Evolutionary conservation across 2,888 invertebrate species (phyloP).

Genomic region (Andrena praecox): DNA sequence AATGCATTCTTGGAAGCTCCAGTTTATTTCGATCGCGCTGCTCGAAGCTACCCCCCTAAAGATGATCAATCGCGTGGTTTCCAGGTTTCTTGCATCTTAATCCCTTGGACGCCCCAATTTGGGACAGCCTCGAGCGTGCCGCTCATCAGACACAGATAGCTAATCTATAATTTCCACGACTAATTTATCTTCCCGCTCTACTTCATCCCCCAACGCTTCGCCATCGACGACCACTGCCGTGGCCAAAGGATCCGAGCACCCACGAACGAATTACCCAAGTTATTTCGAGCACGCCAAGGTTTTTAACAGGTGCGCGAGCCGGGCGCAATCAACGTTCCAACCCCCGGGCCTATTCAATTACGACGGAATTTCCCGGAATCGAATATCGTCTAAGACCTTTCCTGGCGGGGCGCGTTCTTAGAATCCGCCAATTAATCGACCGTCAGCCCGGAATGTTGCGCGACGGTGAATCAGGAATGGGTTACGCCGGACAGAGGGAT

Average conservation of each 20-base stretch:
- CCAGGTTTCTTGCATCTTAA: too few relatives aligned
- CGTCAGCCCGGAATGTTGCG: slow-evolving; percentile 59
- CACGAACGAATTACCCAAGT: slow-evolving; percentile 28
- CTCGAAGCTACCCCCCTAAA: too few relatives aligned
- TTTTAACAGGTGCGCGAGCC: slow-evolving; percentile 38
- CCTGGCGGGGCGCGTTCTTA: slow-evolving; percentile 45
- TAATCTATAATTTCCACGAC: too few relatives aligned
- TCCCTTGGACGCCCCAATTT: too few relatives aligned
- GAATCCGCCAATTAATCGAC: slow-evolving; percentile 67
- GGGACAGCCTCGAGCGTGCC: too few relatives aligned
- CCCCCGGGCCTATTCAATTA: slow-evolving; percentile 42
- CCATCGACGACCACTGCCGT: background rate
- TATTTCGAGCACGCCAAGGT: slow-evolving; percentile 25
- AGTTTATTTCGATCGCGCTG: too few relatives aligned
- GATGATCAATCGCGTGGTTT: too few relatives aligned
- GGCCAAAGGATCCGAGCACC: background rate
- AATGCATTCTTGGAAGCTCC: too few relatives aligned
- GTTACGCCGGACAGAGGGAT: slow-evolving; percentile 56
- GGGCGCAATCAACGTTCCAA: slow-evolving; percentile 46
- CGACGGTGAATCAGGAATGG: slow-evolving; percentile 66
- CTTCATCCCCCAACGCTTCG: too few relatives aligned
- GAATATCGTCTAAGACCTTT: slow-evolving; percentile 50
- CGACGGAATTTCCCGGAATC: slow-evolving; percentile 44
- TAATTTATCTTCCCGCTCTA: too few relatives aligned
- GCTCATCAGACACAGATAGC: too few relatives aligned